These are phyloP conservation scores for Leontocebus nigricollis DNA, from an alignment of 2,797 vertebrate species.

Conservation along the genomic window DNA sequence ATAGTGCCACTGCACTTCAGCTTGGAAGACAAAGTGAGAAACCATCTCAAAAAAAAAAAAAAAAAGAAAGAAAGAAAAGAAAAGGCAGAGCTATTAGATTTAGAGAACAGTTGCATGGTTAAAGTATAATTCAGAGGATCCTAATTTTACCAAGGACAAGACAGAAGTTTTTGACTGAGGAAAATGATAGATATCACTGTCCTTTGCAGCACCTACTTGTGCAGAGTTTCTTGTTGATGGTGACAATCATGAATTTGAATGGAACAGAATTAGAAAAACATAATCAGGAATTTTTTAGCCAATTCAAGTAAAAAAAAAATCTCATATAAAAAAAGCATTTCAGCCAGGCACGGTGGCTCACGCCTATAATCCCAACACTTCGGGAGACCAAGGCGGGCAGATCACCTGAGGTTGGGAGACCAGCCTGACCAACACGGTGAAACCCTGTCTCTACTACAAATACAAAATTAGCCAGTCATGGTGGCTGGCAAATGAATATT, in stretches of 20 bases:
- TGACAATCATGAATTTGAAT: background rate
- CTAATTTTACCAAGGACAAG: slow-evolving; percentile 29
- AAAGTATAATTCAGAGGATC: background rate
- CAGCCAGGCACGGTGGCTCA: too few species aligned
- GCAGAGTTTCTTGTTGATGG: background rate
- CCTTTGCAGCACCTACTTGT: background rate
- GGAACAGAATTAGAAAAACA: background rate
- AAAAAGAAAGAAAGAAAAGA: background rate
- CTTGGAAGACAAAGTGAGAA: too few species aligned
- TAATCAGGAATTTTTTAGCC: background rate
- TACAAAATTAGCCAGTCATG: too few species aligned
- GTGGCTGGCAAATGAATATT: too few species aligned
- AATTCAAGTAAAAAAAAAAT: background rate
- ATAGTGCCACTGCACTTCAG: too few species aligned
- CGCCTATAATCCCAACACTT: too few species aligned
- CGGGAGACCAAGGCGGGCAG: too few species aligned
- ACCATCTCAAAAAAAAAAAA: too few species aligned
- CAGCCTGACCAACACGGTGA: too few species aligned
- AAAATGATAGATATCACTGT: background rate
- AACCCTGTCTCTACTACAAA: too few species aligned
- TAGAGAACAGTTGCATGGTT: background rate
- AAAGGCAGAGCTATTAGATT: background rate
- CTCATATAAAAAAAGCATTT: background rate
- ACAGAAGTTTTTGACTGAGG: background rate
- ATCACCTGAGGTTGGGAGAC: too few species aligned